Conservation (phyloP, 2,888 invertebrate species). For the Andricus curvator region DNA sequence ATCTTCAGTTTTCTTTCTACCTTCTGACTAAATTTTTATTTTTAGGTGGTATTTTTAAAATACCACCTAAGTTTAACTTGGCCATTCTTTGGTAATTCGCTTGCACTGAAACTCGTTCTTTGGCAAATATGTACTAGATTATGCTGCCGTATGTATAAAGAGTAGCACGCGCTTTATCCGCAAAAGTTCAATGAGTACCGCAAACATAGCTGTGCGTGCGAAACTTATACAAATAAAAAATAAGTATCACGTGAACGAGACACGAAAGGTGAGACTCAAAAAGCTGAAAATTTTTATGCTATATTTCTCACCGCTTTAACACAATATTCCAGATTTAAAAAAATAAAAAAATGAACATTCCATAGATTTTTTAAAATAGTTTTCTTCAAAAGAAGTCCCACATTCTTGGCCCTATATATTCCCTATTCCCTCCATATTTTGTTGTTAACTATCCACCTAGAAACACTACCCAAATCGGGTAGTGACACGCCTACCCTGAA, state of each 20-base stretch:
- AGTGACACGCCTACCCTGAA: too few species aligned
- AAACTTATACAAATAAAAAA: constrained; percentile 13
- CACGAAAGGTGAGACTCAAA: constrained; percentile 11
- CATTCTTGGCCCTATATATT: too few species aligned
- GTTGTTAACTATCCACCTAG: too few species aligned
- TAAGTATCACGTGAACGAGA: constrained; percentile 29
- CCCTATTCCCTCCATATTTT: too few species aligned
- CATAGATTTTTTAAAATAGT: too few species aligned
- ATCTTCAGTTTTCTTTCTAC: not conserved
- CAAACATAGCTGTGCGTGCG: constrained; percentile 19
- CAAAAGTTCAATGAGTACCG: constrained; percentile 30
- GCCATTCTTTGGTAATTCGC: constrained; percentile 19
- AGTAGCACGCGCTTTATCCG: constrained; percentile 15
- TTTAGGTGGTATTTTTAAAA: constrained; percentile 23
- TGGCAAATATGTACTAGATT: constrained; percentile 18
- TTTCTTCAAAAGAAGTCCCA: too few species aligned
- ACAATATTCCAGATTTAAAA: not conserved
- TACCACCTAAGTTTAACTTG: constrained; percentile 27
- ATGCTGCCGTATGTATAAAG: not conserved
- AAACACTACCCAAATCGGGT: too few species aligned
- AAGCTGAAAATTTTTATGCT: not conserved
- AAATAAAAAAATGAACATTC: too few species aligned
- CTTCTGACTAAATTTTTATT: not conserved
- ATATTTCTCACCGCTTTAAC: not conserved
- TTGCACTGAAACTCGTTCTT: constrained; percentile 17